phyloP scores from a whole-genome alignment of 2,797 vertebrate species.

The Hybognathus amarus region DNA sequence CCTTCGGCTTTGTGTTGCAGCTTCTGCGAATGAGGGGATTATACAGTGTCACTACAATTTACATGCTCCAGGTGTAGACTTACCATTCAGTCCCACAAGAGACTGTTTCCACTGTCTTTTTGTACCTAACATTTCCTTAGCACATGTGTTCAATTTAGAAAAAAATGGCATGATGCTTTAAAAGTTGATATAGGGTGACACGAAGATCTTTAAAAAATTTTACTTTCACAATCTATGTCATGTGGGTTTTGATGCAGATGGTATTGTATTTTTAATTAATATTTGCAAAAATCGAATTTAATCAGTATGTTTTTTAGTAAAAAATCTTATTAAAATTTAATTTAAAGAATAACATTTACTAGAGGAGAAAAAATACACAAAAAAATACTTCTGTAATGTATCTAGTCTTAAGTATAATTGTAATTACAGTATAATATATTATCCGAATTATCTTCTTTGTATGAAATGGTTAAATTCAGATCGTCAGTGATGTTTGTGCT shows the following conservation, averaged over 20 bases:
- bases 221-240: not conserved
- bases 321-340: not conserved
- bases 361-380: not conserved
- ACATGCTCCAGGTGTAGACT: conserved; percentile 54
- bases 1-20: conserved; percentile 59
- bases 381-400: no score
- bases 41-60: conserved; percentile 50
- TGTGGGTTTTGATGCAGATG: not conserved
- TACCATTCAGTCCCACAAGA: conserved; percentile 19
- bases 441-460: not conserved
- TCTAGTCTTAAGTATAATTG: not conserved
- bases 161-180: conserved; percentile 4
- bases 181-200: conserved; percentile 10
- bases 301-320: not conserved
- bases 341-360: not conserved
- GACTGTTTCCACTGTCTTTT: not conserved
- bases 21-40: conserved; percentile 58
- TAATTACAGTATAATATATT: not conserved
- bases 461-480: not conserved
- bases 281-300: not conserved
- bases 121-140: conserved; percentile 21
- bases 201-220: not conserved
- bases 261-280: not conserved
- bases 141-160: not conserved
- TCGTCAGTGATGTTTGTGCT: not conserved